Percentiles rank a stretch among this genome's conserved stretches.
These are phyloP conservation scores for Melanotus villosus DNA, from an alignment of 2,888 invertebrate genomes.

Conservation along the genomic window DNA sequence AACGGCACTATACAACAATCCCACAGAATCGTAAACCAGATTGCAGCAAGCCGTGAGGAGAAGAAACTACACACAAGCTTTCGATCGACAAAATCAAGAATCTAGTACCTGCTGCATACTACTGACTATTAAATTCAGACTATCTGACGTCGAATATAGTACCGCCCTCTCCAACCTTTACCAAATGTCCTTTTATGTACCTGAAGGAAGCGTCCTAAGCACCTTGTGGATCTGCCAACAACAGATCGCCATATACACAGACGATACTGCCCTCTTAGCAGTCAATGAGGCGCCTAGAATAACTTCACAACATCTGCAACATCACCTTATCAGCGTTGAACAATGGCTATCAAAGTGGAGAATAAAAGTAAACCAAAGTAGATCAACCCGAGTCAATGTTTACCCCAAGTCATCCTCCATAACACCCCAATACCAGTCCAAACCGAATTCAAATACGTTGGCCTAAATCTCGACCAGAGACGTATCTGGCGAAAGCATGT, in stretches of 20 bases:
- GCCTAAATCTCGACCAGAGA: too few relatives aligned
- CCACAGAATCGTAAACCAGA: too few relatives aligned
- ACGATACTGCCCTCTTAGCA: neutral
- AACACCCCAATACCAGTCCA: too few relatives aligned
- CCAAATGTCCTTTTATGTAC: neutral
- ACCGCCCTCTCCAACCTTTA: neutral
- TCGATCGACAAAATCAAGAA: too few relatives aligned
- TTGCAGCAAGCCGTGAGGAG: too few relatives aligned
- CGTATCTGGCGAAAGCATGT: neutral
- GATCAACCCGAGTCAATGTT: neutral
- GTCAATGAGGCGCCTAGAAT: neutral
- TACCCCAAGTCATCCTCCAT: neutral
- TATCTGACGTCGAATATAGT: neutral
- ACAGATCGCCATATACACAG: neutral
- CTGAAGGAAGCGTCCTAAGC: neutral
- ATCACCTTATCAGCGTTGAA: neutral
- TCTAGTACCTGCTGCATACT: neutral
- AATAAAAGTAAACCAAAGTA: neutral
- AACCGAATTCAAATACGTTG: too few relatives aligned
- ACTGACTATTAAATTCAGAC: neutral
- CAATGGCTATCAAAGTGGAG: constrained; percentile 1
- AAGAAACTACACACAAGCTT: too few relatives aligned
- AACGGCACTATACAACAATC: too few relatives aligned
- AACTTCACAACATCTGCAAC: neutral
- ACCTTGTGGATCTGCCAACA: neutral